These are phyloP conservation scores for Dallia pectoralis DNA, from an alignment of 2,797 vertebrate genomes.

Conservation along the genomic window DNA sequence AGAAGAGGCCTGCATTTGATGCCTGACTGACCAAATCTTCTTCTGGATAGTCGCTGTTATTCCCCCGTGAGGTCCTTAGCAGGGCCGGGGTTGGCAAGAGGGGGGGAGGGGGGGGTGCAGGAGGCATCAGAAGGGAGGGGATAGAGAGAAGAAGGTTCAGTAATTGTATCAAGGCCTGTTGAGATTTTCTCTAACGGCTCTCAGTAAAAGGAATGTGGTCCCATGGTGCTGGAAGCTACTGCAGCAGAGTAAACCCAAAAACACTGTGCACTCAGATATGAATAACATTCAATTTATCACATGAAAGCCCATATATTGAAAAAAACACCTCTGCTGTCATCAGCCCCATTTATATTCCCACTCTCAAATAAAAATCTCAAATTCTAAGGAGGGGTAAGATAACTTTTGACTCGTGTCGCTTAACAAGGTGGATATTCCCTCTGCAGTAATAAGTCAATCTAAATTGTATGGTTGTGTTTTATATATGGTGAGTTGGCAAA, in stretches of 20 bases:
- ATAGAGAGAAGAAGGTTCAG: conserved; percentile 80
- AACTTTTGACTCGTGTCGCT: conserved; percentile 35
- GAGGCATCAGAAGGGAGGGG: conserved; percentile 81
- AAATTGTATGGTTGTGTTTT: conserved; percentile 30
- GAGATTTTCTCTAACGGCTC: conserved; percentile 82
- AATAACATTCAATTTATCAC: conserved; percentile 89
- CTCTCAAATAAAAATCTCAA: conserved; percentile 49
- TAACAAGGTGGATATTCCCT: conserved; percentile 42
- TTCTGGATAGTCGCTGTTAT: conserved; percentile 78
- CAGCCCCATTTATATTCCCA: conserved; percentile 71
- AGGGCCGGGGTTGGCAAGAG: conserved; percentile 61
- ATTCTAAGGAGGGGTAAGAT: conserved; percentile 55
- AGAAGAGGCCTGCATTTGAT: conserved; percentile 83
- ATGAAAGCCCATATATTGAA: conserved; percentile 80
- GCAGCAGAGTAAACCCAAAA: conserved; percentile 81
- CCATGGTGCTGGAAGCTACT: conserved; percentile 73
- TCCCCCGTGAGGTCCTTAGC: conserved; percentile 61
- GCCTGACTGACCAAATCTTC: conserved; percentile 85
- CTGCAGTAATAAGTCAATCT: conserved; percentile 28
- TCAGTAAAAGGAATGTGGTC: conserved; percentile 84
- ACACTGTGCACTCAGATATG: conserved; percentile 85
- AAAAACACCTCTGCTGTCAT: conserved; percentile 71
- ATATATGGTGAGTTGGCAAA: conserved; percentile 19
- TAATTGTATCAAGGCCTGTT: conserved; percentile 90
- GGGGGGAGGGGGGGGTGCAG: conserved; percentile 73